Evolutionary conservation across 2,797 vertebrate genomes (phyloP).

Genomic region (Onychomys arenicola): DNA sequence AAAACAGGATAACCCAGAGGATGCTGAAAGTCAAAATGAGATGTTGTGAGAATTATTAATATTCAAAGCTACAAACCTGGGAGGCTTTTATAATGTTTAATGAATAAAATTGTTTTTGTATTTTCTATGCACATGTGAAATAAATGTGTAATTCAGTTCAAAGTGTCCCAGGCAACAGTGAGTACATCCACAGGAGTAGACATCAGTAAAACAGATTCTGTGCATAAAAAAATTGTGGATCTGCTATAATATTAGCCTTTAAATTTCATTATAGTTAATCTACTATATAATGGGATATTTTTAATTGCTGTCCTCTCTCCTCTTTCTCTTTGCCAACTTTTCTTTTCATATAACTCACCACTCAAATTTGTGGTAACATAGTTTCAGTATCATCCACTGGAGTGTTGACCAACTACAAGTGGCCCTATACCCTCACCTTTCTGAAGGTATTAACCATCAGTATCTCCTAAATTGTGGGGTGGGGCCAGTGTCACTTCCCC

Average conservation of each 20-base stretch:
- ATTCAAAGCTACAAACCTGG: rapidly evolving
- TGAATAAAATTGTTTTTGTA: neutral
- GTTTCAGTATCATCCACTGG: neutral
- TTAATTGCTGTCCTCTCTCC: neutral
- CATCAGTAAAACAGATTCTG: neutral
- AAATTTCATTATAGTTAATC: neutral
- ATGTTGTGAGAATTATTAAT: too few relatives aligned
- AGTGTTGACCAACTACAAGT: neutral
- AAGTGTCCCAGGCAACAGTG: neutral
- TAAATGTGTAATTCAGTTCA: neutral
- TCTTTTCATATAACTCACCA: neutral
- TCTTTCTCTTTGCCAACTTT: neutral
- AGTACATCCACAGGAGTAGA: neutral
- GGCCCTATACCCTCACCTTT: neutral
- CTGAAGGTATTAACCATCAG: neutral
- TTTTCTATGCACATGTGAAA: neutral
- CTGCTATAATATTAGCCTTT: neutral
- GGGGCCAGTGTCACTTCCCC: neutral
- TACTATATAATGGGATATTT: neutral
- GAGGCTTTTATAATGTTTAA: neutral
- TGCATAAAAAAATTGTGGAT: neutral
- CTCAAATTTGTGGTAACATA: neutral
- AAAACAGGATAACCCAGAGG: neutral
- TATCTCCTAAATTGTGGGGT: neutral
- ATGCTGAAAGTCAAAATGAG: neutral